phyloP scores from a whole-genome alignment of 2,888 invertebrate species.

The Brachylomia viminalis region DNA sequence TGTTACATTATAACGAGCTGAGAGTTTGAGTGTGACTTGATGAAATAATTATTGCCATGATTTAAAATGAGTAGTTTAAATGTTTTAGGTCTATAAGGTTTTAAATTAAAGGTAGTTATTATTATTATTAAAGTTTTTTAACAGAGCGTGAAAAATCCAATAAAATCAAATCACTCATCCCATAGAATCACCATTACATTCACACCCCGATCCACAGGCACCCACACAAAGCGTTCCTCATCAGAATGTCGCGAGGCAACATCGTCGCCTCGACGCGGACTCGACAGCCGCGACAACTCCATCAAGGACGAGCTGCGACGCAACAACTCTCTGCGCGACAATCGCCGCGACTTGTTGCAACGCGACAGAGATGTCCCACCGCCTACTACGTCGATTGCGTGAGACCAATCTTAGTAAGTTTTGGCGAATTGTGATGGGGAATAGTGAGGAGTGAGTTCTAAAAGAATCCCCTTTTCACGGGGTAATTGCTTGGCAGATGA shows the following conservation, averaged over 20 bases:
- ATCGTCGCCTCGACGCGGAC: conserved; percentile 82
- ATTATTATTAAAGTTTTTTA: background rate
- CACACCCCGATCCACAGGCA: conserved; percentile 73
- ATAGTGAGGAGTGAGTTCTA: conserved; percentile 32
- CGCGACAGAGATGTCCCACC: conserved; percentile 73
- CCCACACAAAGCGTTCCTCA: conserved; percentile 88
- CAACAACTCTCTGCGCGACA: conserved; percentile 85
- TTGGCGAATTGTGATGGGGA: conserved; percentile 56
- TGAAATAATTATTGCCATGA: background rate
- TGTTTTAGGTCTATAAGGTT: conserved; percentile 17
- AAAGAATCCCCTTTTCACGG: background rate
- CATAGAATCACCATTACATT: conserved; percentile 39
- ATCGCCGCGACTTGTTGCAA: conserved; percentile 76
- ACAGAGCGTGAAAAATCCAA: background rate
- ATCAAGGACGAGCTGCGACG: conserved; percentile 84
- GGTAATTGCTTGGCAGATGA: conserved; percentile 17
- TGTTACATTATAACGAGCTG: background rate
- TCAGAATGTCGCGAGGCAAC: conserved; percentile 87
- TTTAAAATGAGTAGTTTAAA: conserved; percentile 4
- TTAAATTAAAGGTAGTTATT: conserved; percentile 22
- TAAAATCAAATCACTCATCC: conserved; percentile 36
- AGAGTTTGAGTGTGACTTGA: background rate
- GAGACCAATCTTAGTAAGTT: conserved; percentile 68
- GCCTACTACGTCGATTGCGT: conserved; percentile 84
- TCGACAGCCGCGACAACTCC: conserved; percentile 81